Base-by-base conservation (phyloP, 1,140 invertebrate genomes). In the Lethocerus indicus region DNA sequence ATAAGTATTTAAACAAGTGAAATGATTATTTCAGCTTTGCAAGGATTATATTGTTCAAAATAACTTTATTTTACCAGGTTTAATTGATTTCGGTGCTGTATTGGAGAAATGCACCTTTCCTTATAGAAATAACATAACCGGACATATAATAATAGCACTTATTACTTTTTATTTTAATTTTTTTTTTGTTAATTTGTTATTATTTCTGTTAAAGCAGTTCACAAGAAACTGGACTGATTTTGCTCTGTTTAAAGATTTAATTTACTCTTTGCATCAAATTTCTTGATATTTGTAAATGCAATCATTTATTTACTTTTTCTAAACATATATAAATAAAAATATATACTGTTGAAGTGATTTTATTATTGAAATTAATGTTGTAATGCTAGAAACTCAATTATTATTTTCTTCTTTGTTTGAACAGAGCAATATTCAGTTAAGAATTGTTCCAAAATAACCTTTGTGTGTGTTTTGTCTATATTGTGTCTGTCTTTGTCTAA, bases 381-480 rank as follows among this genome's bases (percentile, higher is more conserved):
- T 27, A 9, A 44, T 44, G 14, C 18, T 24, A 42, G 3, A 20
- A 3, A 21, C 13, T n/a, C n/a, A 14, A 20, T 21, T 13, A n/a
- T 13, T 24, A 20, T 24, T 7, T 24, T 13, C 21, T 3, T 2
- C 16, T 24, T 42, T 42, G 40, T 4, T 21, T 41, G 21, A 4
- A 44, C 42, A 44, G 42, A 44, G 42, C 42, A 14, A 26, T 16
- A 44, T 16, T n/a, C 42, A 44, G 6, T 7, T 26, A 42, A n/a
- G n/a, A n/a, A 32, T 50, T 41, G 21, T 27, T 23, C 26, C 20
- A 26, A 16, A 50, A 43, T 47, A 51, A 43, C 50, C 37, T 46
- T 45, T 51, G 50, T 51, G 50, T 51, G 50, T 51, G 50, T 51
- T 51, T 51, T 51, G 50, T 51, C 50, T 51, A 21, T 51, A n/a